These are phyloP conservation scores for Glossophaga mutica DNA, from an alignment of 2,797 vertebrate genomes.

Conservation along the genomic window DNA sequence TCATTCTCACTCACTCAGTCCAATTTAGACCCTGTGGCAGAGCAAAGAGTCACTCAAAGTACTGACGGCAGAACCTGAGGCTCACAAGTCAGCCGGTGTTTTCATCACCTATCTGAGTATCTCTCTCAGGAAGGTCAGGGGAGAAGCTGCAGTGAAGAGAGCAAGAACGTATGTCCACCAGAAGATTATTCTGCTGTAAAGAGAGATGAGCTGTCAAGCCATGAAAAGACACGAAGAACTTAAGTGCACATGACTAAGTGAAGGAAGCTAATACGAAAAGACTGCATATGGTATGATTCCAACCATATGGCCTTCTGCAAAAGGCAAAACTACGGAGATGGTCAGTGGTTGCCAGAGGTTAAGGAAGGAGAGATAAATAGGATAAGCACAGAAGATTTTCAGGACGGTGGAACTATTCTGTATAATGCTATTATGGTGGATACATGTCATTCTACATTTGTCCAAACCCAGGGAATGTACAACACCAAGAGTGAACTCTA, in stretches of 20 bases:
- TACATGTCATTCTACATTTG: not conserved
- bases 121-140: not conserved
- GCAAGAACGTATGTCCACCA: fast-evolving
- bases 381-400: no score
- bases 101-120: not conserved
- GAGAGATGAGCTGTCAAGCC: not conserved
- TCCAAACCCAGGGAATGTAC: not conserved
- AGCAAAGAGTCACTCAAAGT: not conserved
- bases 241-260: not conserved
- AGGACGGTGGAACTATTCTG: not conserved
- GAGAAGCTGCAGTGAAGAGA: not conserved
- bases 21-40: no score
- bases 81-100: not conserved
- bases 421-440: not conserved
- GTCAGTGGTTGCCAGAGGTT: not conserved
- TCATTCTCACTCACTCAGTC: not conserved
- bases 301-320: not conserved
- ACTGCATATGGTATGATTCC: not conserved
- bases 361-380: no score
- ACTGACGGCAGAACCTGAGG: fast-evolving
- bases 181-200: not conserved
- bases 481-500: not conserved
- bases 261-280: not conserved
- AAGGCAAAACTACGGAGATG: not conserved
- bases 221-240: not conserved